phyloP scores from a whole-genome alignment of 2,888 invertebrate species.

The Aspidiotus rigidus region DNA sequence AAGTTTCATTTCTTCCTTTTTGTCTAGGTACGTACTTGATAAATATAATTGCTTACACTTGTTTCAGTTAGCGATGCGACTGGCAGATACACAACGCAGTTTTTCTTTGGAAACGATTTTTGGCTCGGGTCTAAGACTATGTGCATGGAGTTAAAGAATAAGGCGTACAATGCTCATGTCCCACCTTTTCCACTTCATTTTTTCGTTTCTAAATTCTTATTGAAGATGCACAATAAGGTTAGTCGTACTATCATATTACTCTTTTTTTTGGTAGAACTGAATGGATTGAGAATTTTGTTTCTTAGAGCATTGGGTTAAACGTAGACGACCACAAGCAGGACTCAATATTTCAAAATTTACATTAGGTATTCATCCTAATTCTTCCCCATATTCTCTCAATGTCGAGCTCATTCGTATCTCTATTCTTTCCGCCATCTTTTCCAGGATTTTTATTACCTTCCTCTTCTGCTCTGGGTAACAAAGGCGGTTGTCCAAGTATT shows the following conservation, averaged over 20 bases:
- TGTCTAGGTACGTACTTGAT: too few species aligned
- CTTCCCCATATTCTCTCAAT: too few species aligned
- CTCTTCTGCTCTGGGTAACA: too few species aligned
- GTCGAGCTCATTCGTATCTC: too few species aligned
- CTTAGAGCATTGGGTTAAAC: too few species aligned
- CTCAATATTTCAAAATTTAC: too few species aligned
- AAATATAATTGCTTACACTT: constrained; percentile 2
- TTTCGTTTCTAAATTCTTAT: constrained; percentile 53
- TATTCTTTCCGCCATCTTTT: too few species aligned
- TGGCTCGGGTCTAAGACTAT: constrained; percentile 68
- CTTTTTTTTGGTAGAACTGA: background rate
- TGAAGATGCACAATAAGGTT: constrained; percentile 49
- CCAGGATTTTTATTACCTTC: too few species aligned
- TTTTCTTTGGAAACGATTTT: constrained; percentile 73
- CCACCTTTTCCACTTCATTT: constrained; percentile 62
- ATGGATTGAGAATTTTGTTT: background rate
- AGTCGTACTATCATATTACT: constrained; percentile 47
- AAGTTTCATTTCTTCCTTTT: too few species aligned
- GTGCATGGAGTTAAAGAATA: constrained; percentile 46
- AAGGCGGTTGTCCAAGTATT: too few species aligned
- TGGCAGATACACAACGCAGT: constrained; percentile 66
- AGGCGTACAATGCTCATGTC: constrained; percentile 40
- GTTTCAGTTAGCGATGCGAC: constrained; percentile 60
- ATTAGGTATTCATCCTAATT: too few species aligned
- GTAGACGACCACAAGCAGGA: too few species aligned